Evolutionary conservation across 1,140 invertebrate species (phyloP).

Genomic region (Drosophila elegans): DNA sequence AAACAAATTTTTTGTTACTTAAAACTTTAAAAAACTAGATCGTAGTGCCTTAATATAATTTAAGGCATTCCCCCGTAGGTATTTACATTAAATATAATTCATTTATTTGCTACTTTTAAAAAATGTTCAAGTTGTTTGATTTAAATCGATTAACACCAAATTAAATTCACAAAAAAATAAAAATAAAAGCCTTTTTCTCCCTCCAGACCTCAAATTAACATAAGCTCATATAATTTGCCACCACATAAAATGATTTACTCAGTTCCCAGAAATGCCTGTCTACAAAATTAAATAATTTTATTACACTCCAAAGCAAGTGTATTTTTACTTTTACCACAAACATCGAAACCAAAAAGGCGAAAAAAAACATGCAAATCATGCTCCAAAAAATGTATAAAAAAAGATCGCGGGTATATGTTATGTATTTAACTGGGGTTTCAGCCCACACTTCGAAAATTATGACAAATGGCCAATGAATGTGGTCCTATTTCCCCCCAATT

Average conservation of each 20-base stretch:
- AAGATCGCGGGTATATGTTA: constrained; percentile 49
- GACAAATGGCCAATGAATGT: constrained; percentile 63
- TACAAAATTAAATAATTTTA: constrained; percentile 27
- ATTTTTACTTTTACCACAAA: constrained; percentile 57
- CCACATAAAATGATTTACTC: constrained; percentile 23
- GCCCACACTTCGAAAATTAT: constrained; percentile 71
- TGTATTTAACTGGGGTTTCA: constrained; percentile 66
- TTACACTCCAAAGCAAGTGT: constrained; percentile 21
- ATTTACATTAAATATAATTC: too few relatives aligned
- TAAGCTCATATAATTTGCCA: background rate
- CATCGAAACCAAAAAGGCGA: constrained; percentile 3
- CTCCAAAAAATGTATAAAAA: constrained; percentile 16
- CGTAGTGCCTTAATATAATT: too few relatives aligned
- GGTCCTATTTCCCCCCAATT: constrained; percentile 1
- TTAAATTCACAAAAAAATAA: background rate
- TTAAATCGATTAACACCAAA: background rate
- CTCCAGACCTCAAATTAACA: constrained; percentile 7
- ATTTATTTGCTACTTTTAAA: background rate
- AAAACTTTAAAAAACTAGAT: too few relatives aligned
- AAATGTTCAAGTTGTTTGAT: background rate
- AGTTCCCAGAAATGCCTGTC: constrained; percentile 29
- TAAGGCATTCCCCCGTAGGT: too few relatives aligned
- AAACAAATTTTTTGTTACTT: too few relatives aligned
- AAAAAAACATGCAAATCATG: constrained; percentile 55
- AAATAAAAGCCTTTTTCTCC: background rate